phyloP scores from a whole-genome alignment of 2,888 invertebrate species.

The Rambutsinella grinnellia region DNA sequence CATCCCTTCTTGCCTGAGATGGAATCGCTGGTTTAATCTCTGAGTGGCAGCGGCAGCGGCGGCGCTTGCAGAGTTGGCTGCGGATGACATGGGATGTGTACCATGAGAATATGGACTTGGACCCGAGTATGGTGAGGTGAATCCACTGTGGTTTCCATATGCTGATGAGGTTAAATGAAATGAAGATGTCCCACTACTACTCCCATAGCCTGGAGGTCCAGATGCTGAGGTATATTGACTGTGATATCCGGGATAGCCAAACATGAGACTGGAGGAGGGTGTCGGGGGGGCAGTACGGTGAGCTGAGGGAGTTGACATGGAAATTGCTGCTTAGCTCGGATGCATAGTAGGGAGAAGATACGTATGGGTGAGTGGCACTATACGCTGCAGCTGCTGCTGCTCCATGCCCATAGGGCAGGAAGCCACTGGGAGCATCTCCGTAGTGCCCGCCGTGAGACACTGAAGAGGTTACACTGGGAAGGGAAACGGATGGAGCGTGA shows the following conservation, averaged over 20 bases:
- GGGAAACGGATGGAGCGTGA: constrained; percentile 50
- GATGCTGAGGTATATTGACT: constrained; percentile 57
- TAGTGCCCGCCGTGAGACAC: constrained; percentile 52
- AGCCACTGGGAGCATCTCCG: constrained; percentile 60
- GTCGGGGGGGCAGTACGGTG: constrained; percentile 64
- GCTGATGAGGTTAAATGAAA: constrained; percentile 61
- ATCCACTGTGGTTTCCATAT: constrained; percentile 63
- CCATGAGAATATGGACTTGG: constrained; percentile 61
- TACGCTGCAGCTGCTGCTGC: constrained; percentile 55
- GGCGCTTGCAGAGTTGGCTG: constrained; percentile 34
- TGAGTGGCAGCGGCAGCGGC: constrained; percentile 36
- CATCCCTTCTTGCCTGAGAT: constrained; percentile 69
- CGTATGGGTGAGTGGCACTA: constrained; percentile 60
- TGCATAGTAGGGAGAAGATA: constrained; percentile 63
- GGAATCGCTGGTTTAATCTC: constrained; percentile 61
- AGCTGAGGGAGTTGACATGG: constrained; percentile 61
- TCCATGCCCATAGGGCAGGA: constrained; percentile 62
- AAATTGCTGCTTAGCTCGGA: constrained; percentile 63
- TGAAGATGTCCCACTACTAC: constrained; percentile 59
- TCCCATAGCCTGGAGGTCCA: constrained; percentile 48
- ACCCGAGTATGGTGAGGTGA: constrained; percentile 60
- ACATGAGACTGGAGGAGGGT: constrained; percentile 61
- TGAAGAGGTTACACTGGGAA: constrained; percentile 48
- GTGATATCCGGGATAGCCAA: constrained; percentile 65
- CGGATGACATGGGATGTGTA: constrained; percentile 54